Evolutionary conservation across 2,797 vertebrate species (phyloP), one percentile per base, ranked within the genome.

Genomic region (Onychomys arenicola): DNA sequence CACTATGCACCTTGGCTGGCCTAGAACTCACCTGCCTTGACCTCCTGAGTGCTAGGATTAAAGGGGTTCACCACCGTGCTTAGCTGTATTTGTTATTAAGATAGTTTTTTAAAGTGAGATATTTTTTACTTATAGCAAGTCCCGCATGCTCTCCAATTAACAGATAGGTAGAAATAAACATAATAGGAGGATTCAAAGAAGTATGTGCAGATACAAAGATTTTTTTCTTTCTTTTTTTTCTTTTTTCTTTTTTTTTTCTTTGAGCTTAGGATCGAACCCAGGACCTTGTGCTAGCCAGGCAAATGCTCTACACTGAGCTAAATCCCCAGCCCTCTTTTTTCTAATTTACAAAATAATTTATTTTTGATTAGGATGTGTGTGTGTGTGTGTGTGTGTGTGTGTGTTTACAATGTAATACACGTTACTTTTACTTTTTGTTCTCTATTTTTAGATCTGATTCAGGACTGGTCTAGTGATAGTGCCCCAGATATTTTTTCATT

Each of bases 401-500:
- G 8, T 37, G n/a, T 27, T 4, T 17, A 55, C 1, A 25, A 5
- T 55, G 23, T 21, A 11, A 3, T 73, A 9, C 16, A 61, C 61
- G 37, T 89, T 98, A 91, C 97, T 73, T 95, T 71, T 90, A 21
- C 46, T 88, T 97, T 97, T 1, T 97, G 69, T 4, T 46, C 49
- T 46, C 23, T 63, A 75, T 73, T 67, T 98, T 94, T 95, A 99
- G 99, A 99, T 99, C 98, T 99, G 97, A 99, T 99, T 98, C 99
- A 99, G 97, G 99, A 99, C 98, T 99, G 99, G 99, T 99, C 99
- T 25, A 99, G 99, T 95, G 99, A 99, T 96, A 99, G 99, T 0
- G 99, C 99, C 29, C 99, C 99, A 6, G 99, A 99, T 97, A 99
- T 99, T 94, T 99, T 99, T 98, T 99, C 99, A 5, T 99, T 99